phyloP scores from a whole-genome alignment of 1,140 invertebrate species.

The Leptopilina boulardi region DNA sequence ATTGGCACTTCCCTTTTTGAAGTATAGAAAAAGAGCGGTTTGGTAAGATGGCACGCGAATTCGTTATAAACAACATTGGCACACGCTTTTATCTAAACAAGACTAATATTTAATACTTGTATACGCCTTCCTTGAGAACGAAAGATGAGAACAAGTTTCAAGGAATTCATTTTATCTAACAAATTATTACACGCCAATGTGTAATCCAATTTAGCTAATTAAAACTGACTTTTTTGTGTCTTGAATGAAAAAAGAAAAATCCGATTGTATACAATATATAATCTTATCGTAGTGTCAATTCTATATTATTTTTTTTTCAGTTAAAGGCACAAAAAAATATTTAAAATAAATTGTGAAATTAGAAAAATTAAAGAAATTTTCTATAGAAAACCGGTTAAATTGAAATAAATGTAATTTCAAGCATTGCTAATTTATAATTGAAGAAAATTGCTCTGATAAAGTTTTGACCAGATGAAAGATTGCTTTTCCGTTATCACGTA shows the following conservation, averaged over 20 bases:
- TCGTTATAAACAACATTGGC: constrained; percentile 13
- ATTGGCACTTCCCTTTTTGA: constrained; percentile 6
- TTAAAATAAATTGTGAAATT: background rate
- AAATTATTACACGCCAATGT: constrained; percentile 13
- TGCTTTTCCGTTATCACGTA: constrained; percentile 3
- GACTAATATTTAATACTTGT: background rate
- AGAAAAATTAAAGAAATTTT: background rate
- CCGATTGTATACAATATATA: background rate
- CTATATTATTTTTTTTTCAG: too few species aligned
- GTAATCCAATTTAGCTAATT: constrained; percentile 13
- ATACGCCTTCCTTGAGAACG: constrained; percentile 9
- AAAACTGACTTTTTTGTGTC: background rate
- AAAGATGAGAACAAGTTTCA: constrained; percentile 23
- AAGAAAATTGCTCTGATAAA: constrained; percentile 4
- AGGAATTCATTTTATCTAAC: background rate
- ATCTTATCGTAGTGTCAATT: background rate
- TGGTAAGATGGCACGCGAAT: constrained; percentile 7
- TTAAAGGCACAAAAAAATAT: too few species aligned
- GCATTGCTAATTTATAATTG: background rate
- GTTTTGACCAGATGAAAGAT: background rate
- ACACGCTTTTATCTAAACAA: constrained; percentile 18
- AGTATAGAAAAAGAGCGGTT: background rate
- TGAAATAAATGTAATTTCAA: background rate
- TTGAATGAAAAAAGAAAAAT: background rate
- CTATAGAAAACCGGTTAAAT: background rate